Base-by-base conservation (phyloP, 2,113 vertebrate species). In the Rhinolophus ferrumequinum region DNA sequence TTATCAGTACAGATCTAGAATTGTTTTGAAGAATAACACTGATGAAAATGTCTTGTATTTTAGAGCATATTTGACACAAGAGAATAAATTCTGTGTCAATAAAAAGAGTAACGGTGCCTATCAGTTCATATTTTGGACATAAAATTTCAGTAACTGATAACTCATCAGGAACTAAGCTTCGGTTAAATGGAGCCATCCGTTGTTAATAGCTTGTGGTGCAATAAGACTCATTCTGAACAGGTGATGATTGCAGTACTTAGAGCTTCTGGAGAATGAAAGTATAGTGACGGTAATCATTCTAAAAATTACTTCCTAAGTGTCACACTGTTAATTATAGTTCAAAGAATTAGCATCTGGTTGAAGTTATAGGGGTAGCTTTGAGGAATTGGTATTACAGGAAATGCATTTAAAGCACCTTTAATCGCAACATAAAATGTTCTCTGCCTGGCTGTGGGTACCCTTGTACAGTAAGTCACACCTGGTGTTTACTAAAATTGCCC, bases 261-360 rank as follows among this genome's bases (percentile, higher is more conserved):
- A 92, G 94, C 94, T 97, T 98, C 73, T 95, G 79, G 90, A 93
- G 81, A 89, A 98, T 91, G 73, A 75, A 98, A 89, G 30, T 50
- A 38, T 5, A 96, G 95, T 86, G 91, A 95, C 70, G 95, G 58
- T 94, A 97, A 96, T 95, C 54, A 93, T 96, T 95, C 70, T 60
- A 91, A 97, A 98, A 97, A 97, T 90, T 90, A 96, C 93, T 98
- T 97, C 92, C 75, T 96, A 95, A 88, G 93, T 92, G 97, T 96
- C 94, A 66, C 80, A 84, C 82, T 96, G 95, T 97, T 98, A 98
- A 97, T 98, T 98, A 96, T 76, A 91, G 94, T 96, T 97, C 67
- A 95, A 94, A 97, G 88, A 97, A 96, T 97, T 97, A 98, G 79
- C 96, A 98, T 98, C 97, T 98, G 86, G 86, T 96, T 97, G 96